Evolutionary conservation across 2,797 vertebrate species (phyloP).

Genomic region (Cossypha heuglini): DNA sequence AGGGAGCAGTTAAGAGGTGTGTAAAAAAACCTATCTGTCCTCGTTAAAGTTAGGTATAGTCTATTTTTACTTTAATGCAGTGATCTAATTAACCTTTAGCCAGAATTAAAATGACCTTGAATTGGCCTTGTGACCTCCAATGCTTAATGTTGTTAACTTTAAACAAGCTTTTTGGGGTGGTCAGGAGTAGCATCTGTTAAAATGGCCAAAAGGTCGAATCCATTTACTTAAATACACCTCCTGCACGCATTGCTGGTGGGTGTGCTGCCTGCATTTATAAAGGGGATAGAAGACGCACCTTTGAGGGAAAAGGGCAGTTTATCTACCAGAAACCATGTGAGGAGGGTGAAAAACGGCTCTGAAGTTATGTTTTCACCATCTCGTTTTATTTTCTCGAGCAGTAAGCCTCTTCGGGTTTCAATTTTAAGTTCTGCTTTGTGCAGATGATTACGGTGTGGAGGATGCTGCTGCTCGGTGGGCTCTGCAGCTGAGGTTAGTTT

Average conservation of each 20-base stretch:
- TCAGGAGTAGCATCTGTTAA: constrained; percentile 79
- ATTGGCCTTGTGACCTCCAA: constrained; percentile 77
- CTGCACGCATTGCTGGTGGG: constrained; percentile 4
- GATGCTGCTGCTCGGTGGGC: accelerated
- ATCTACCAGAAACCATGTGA: accelerated
- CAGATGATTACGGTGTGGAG: accelerated
- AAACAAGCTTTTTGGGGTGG: constrained; percentile 77
- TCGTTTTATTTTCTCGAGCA: background rate
- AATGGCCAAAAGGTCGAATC: constrained; percentile 79
- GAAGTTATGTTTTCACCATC: background rate
- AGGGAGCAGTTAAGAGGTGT: constrained; percentile 9
- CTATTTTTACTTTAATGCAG: constrained; percentile 77
- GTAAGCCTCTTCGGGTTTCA: background rate
- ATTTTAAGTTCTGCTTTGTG: accelerated
- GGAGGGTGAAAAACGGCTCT: background rate
- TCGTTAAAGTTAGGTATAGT: constrained; percentile 72
- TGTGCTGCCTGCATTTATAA: background rate
- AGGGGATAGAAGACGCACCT: background rate
- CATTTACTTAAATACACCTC: constrained; percentile 82
- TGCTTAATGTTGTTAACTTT: constrained; percentile 83
- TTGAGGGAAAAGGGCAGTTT: background rate
- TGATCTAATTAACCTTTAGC: constrained; percentile 87
- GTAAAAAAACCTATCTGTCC: constrained; percentile 47
- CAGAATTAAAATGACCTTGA: constrained; percentile 84
- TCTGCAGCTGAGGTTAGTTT: background rate